Conservation (phyloP, 2,888 invertebrate genomes). For the Tachina fera region DNA sequence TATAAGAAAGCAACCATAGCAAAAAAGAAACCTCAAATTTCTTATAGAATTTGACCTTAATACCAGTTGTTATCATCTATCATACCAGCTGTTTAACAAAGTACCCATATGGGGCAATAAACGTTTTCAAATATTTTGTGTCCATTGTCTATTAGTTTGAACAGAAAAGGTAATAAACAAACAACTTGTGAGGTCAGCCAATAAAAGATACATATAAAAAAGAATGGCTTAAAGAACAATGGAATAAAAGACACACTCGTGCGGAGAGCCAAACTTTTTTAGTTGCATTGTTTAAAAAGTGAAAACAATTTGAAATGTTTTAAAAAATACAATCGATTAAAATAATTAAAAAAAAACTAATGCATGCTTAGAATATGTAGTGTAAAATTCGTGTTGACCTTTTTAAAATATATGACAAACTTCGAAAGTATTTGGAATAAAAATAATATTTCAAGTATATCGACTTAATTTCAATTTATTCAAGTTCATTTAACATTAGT, state of each 20-base stretch:
- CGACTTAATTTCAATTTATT: background rate
- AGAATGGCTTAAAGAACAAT: background rate
- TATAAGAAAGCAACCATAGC: background rate
- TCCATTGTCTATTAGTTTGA: background rate
- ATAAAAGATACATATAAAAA: background rate
- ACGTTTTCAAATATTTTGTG: slow-evolving; percentile 1
- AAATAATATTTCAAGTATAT: too few species aligned
- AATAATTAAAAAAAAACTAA: background rate
- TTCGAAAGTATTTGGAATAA: background rate
- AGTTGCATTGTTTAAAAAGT: background rate
- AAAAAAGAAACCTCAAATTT: slow-evolving; percentile 26
- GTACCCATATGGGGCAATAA: slow-evolving; percentile 2
- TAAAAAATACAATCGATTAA: slow-evolving; percentile 16
- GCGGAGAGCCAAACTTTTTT: slow-evolving; percentile 13
- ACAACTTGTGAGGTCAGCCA: slow-evolving; percentile 28
- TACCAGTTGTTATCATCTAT: slow-evolving; percentile 3
- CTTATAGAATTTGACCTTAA: slow-evolving; percentile 31
- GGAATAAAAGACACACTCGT: background rate
- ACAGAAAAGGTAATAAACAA: slow-evolving; percentile 44
- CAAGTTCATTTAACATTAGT: background rate
- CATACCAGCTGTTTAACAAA: background rate
- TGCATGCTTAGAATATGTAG: background rate
- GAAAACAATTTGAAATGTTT: slow-evolving; percentile 12
- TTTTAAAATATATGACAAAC: background rate
- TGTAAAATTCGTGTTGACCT: background rate